phyloP scores from a whole-genome alignment of 2,797 vertebrate species.

The Furcifer pardalis region DNA sequence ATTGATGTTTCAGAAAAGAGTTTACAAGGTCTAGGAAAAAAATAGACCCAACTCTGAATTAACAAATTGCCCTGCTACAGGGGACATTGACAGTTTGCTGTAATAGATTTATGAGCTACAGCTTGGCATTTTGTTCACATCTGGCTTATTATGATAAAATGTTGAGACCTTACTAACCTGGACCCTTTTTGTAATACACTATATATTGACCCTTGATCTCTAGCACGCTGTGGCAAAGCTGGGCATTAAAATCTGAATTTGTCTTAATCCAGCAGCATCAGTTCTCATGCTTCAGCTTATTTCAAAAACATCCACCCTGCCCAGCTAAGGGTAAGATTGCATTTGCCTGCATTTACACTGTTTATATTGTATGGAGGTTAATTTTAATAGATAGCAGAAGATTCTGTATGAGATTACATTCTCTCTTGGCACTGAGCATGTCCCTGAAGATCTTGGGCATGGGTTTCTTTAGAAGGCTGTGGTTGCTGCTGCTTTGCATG shows the following conservation, averaged over 20 bases:
- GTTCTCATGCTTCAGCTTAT: constrained; percentile 65
- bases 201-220: constrained; percentile 76
- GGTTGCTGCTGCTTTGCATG: not conserved
- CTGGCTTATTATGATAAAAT: constrained; percentile 83
- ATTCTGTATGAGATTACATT: too few species aligned
- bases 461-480: not conserved
- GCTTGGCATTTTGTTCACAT: constrained; percentile 75
- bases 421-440: not conserved
- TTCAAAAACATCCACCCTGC: constrained; percentile 41
- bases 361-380: accelerated
- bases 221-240: constrained; percentile 73
- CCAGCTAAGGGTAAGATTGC: constrained; percentile 53
- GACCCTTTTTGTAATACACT: constrained; percentile 75
- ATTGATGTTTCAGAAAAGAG: constrained; percentile 83
- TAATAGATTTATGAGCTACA: constrained; percentile 83
- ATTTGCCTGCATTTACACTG: not conserved
- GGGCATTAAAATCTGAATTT: constrained; percentile 77
- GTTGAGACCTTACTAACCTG: constrained; percentile 75
- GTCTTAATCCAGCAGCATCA: constrained; percentile 76
- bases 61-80: constrained; percentile 78
- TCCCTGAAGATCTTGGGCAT: not conserved
- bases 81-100: constrained; percentile 79
- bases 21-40: constrained; percentile 81
- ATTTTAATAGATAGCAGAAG: not conserved
- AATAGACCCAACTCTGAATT: constrained; percentile 77